Base-by-base conservation (phyloP, 2,888 invertebrate genomes). In the Drosophila setosimentum region DNA sequence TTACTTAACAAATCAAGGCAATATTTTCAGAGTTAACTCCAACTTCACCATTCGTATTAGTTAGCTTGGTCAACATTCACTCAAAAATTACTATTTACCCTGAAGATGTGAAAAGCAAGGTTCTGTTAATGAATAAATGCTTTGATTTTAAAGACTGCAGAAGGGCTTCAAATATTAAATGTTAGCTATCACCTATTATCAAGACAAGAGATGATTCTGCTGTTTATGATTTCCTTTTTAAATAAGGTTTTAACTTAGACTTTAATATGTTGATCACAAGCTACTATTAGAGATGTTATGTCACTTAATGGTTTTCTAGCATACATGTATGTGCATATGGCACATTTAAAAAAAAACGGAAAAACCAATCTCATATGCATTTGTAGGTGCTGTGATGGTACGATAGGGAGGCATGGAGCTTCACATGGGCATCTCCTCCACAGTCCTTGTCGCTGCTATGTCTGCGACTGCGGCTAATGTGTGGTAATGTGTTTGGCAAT, bases 401-500 rank as follows among this genome's bases (percentile, higher is more conserved):
- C 13, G 16, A 27, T 16, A 29, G 16, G 16, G 33, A 33, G 30
- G 11, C 5, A 6, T 6, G 21, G n/a, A 5, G 33, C 24, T 18
- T 16, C 7, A 16, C 45, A 1, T 8, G 4, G 42, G 45, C 33
- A 21, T 18, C 29, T 27, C 18, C 45, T 18, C 11, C 27, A n/a
- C 37, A 21, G 29, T 16, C 30, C 16, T 10, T 60, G 27, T n/a
- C 13, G 45, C n/a, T 61, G 65, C 30, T 61, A 54, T 18, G 27
- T 33, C 57, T 65, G 37, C 53, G 55, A 10, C 35, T 27, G 37
- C 5, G 62, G 82, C 77, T 87, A 87, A 87, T 91, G 87, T 89
- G 65, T 62, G 85, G 73, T 90, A 89, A 90, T 87, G 91, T 87
- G 69, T 82, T 83, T 84, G 71, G 80, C 87, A 76, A 87, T 89